Base-by-base conservation (phyloP, 1,140 invertebrate genomes). In the Drosophila subobscura region DNA sequence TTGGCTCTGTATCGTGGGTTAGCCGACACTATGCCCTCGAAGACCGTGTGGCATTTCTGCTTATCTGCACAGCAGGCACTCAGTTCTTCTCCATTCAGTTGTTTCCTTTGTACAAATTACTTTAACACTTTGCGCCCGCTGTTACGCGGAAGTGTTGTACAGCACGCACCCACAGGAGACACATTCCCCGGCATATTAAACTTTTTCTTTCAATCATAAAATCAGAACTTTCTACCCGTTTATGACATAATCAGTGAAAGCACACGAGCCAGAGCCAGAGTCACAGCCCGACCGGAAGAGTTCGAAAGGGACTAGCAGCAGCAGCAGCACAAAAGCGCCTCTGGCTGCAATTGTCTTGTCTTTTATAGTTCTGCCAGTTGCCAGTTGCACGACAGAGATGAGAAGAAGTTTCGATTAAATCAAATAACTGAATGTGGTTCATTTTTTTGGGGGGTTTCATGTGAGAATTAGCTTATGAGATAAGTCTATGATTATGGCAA, bases 201-300 rank as follows among this genome's bases (percentile, higher is more conserved):
- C 66, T 86, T 72, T 74, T 77, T 83, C 68, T 70, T 72, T 88
- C 81, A 88, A 86, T 86, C 83, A 86, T 86, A 86, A 88, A 86
- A 86, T 86, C 83, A 86, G 77, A 86, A 81, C 83, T 86, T 86
- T 86, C 76, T 70, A 86, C 81, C 81, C 81, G 25, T 86, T 86
- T 86, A 88, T 63, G 65, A 66, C 78, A 86, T 88, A 86, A 86
- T 86, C 83, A 88, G 78, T 53, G 54, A 44, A n/a, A 27, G 22
- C 46, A 44, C 52, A 47, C 42, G 45, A 37, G 46, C 33, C 33
- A 37, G 33, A 12, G 33, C 10, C 29, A 10, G 29, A 10, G 7
- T 0, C 33, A 12, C 3, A 4, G 33, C 33, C 29, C 29, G 8
- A 4, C 33, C 2, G 33, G 10, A 10, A 12, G 50, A 42, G 41